Evolutionary conservation across 2,797 vertebrate genomes (phyloP).

Genomic region (Helarctos malayanus): DNA sequence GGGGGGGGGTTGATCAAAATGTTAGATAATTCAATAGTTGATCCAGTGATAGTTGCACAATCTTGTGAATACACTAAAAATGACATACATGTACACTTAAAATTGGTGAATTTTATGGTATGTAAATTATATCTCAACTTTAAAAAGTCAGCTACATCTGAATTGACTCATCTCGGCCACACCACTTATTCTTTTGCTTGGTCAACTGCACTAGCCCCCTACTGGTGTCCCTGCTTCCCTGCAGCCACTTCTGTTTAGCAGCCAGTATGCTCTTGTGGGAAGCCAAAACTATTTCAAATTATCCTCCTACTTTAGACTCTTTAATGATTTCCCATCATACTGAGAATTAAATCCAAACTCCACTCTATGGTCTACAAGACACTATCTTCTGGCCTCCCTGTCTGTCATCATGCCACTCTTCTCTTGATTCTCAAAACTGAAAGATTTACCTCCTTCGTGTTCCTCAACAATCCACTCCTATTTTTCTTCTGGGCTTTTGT

Average conservation of each 20-base stretch:
- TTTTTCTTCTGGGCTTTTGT: not conserved
- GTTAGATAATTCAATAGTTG: not conserved
- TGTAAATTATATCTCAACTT: not conserved
- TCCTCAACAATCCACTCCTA: not conserved
- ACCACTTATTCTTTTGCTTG: not conserved
- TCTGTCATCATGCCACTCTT: not conserved
- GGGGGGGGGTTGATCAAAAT: not conserved
- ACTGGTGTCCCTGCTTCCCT: not conserved
- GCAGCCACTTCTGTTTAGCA: not conserved
- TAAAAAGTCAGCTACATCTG: not conserved
- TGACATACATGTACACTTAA: not conserved
- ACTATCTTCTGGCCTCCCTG: not conserved
- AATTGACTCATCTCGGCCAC: not conserved
- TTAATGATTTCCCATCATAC: not conserved
- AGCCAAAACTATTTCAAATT: not conserved
- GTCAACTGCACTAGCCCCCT: not conserved
- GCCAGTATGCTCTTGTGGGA: not conserved
- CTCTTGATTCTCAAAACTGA: not conserved
- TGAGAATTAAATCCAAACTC: not conserved
- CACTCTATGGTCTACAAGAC: not conserved
- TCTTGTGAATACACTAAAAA: not conserved
- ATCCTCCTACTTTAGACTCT: not conserved
- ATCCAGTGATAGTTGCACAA: not conserved
- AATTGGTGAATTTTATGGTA: not conserved
- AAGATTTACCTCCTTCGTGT: not conserved